Evolutionary conservation across 2,888 invertebrate species (phyloP).

Genomic region (Drosophila picticornis): DNA sequence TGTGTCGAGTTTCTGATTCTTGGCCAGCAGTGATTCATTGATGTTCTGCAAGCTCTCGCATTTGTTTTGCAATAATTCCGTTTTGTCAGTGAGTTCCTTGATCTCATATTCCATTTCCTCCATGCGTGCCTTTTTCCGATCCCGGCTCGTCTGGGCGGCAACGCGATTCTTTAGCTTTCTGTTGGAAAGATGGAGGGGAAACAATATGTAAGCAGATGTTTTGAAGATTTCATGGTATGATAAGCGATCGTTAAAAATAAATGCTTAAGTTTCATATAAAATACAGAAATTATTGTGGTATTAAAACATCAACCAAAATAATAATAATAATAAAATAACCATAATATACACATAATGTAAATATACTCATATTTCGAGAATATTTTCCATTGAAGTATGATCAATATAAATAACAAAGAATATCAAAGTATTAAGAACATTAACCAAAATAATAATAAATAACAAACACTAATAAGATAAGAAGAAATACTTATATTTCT

Average conservation of each 20-base stretch:
- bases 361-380: too few species aligned
- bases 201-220: background rate
- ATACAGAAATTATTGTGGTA: background rate
- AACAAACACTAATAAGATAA: background rate
- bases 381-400: too few species aligned
- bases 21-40: slow-evolving; percentile 88
- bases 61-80: slow-evolving; percentile 87
- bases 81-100: slow-evolving; percentile 87
- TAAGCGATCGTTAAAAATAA: background rate
- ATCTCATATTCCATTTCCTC: slow-evolving; percentile 93
- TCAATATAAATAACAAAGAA: too few species aligned
- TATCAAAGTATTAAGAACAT: too few species aligned
- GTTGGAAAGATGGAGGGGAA: background rate
- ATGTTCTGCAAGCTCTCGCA: slow-evolving; percentile 86
- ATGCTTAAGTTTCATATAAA: background rate
- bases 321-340: background rate
- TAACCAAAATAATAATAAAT: too few species aligned
- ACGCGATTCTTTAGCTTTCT: slow-evolving; percentile 98
- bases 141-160: slow-evolving; percentile 98
- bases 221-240: background rate
- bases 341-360: background rate
- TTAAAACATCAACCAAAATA: background rate
- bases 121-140: slow-evolving; percentile 97
- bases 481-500: background rate
- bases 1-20: slow-evolving; percentile 89